A percentile compares a stretch with the other conserved stretches of the same genome.
Conservation (phyloP, 2,113 vertebrate genomes). For the Triplophysa siluroides region DNA sequence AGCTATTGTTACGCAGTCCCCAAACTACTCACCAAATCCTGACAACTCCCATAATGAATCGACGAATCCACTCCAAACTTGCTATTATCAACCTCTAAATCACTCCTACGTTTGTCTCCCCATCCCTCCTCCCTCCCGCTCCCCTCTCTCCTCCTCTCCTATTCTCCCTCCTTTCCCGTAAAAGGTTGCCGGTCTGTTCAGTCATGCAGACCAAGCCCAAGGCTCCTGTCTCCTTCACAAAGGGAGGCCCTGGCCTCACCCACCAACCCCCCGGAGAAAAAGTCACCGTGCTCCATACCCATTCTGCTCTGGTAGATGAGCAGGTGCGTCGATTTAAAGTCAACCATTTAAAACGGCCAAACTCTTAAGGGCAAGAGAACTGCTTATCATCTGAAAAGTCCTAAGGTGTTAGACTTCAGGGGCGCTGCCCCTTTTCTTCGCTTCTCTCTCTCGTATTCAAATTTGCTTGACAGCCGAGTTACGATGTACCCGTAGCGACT, state of each 20-base stretch:
- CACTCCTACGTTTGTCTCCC: slow-evolving; percentile 58
- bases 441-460: neutral
- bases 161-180: neutral
- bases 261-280: slow-evolving; percentile 49
- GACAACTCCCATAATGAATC: slow-evolving; percentile 25
- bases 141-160: slow-evolving; percentile 15
- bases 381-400: slow-evolving; percentile 49
- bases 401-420: slow-evolving; percentile 29
- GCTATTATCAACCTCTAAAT: slow-evolving; percentile 23
- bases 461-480: slow-evolving; percentile 20
- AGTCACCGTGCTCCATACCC: slow-evolving; percentile 15
- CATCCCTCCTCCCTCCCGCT: slow-evolving; percentile 41
- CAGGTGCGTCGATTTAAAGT: slow-evolving; percentile 42
- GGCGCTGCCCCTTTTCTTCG: neutral
- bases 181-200: slow-evolving; percentile 64
- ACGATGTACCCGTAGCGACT: slow-evolving; percentile 3
- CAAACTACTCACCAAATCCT: slow-evolving; percentile 19
- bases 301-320: slow-evolving; percentile 47
- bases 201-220: slow-evolving; percentile 70
- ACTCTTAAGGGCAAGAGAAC: slow-evolving; percentile 42
- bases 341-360: neutral
- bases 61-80: slow-evolving; percentile 24
- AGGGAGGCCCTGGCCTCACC: slow-evolving; percentile 61
- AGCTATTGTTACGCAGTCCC: neutral
- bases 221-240: slow-evolving; percentile 62